phyloP scores from a whole-genome alignment of 2,113 vertebrate genomes.

The Thymallus thymallus region DNA sequence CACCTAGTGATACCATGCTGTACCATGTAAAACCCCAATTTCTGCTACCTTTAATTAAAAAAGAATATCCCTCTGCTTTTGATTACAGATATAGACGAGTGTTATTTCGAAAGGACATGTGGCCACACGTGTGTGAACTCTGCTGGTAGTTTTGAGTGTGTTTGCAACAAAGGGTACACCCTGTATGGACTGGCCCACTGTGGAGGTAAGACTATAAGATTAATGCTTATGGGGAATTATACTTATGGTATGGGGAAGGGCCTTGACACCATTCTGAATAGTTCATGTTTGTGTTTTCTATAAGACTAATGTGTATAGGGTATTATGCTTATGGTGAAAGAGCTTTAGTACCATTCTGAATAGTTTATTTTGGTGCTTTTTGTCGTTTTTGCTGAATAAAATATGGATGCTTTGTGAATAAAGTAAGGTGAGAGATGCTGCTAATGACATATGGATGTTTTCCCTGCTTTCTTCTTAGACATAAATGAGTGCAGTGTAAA shows the following conservation, averaged over 20 bases:
- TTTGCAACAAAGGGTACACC: constrained; percentile 88
- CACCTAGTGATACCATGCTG: neutral
- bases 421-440: neutral
- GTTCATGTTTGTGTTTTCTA: neutral
- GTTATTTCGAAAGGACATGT: constrained; percentile 93
- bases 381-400: neutral
- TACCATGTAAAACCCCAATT: neutral
- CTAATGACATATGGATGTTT: neutral
- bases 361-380: neutral
- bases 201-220: constrained; percentile 80
- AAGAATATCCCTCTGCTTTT: constrained; percentile 48
- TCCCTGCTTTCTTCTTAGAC: constrained; percentile 71
- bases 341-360: neutral
- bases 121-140: constrained; percentile 95
- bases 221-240: neutral
- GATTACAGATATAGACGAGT: constrained; percentile 95
- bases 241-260: neutral
- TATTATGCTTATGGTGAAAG: neutral
- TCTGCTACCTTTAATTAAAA: neutral
- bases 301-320: neutral
- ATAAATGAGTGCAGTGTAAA: constrained; percentile 93
- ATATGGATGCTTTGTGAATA: neutral
- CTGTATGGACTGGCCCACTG: constrained; percentile 94
- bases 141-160: constrained; percentile 87
- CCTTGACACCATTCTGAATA: neutral